Base-by-base conservation (phyloP, 1,140 invertebrate genomes). In the Conus betulinus region DNA sequence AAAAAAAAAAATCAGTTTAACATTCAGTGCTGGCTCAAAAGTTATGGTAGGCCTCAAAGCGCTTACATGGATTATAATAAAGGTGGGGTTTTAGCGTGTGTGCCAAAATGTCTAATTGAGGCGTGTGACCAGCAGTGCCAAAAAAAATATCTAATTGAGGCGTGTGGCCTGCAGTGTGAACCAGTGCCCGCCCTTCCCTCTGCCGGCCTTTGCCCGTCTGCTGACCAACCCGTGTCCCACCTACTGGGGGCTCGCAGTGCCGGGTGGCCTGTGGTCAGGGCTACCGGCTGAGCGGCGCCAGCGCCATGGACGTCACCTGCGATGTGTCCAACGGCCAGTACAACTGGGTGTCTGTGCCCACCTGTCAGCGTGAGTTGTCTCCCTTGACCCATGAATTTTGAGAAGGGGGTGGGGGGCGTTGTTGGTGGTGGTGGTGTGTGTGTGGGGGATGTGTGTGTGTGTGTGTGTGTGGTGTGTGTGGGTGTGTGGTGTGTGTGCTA, bases 241-340 rank as follows among this genome's bases (percentile, higher is more conserved):
- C 10, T 85, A 90, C 87, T 91, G 90, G 81, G 81, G 92, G 92
- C 25, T 86, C 91, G 25, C 84, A 85, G 3, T 93, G 92, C 84
- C 88, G 81, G 60, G 39, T 93, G 11, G 87, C 89, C 11, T 93
- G 92, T 88, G 82, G 88, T 39, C 81, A 84, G 6, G 92, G 91
- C 5, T 93, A 91, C 88, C 74, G 83, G 7, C 85, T 92, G 8
- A 84, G 63, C 84, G 82, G 87, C 53, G 57, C 10, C 8, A 83
- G 51, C 15, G 82, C 13, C 52, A 23, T 57, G 17, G 67, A 71
- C 23, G 20, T 71, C 6, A 7, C 23, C 17, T 71, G 67, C 20
- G 67, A n/a, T 1, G 67, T 11, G 11, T 6, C 6, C 23, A 20
- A 0, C 23, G 20, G 11, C 17, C 67, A 71, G 13, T 23, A 23